Conservation (phyloP, 2,113 vertebrate species). For the Cyanistes caeruleus region DNA sequence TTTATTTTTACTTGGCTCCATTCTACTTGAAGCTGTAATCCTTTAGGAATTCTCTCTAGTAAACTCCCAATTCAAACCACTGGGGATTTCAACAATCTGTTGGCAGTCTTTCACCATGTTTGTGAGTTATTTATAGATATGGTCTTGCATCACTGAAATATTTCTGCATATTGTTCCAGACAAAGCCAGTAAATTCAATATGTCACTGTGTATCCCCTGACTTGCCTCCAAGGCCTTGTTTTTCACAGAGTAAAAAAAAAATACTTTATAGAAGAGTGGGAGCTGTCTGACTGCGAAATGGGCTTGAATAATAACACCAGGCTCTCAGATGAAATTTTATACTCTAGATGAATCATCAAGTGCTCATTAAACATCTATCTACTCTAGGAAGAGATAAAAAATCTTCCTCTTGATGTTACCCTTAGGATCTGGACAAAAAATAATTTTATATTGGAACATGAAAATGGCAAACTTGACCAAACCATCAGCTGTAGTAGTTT, state of each 20-base stretch:
- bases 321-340: slow-evolving; percentile 10
- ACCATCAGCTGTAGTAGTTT: not conserved
- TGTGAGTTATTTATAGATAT: slow-evolving; percentile 27
- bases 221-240: slow-evolving; percentile 44
- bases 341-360: not conserved
- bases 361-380: slow-evolving; percentile 17
- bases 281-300: not conserved
- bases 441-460: not conserved
- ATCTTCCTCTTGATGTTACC: slow-evolving; percentile 27
- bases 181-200: slow-evolving; percentile 46
- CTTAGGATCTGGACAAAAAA: slow-evolving; percentile 7
- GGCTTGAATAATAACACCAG: slow-evolving; percentile 18
- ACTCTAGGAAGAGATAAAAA: not conserved
- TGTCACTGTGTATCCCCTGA: not conserved
- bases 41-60: slow-evolving; percentile 33
- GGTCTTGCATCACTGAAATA: slow-evolving; percentile 39
- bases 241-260: slow-evolving; percentile 53
- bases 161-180: slow-evolving; percentile 49
- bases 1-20: not conserved
- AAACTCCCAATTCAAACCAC: slow-evolving; percentile 34
- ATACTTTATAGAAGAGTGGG: slow-evolving; percentile 13
- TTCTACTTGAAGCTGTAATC: not conserved
- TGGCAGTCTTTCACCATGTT: not conserved
- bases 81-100: slow-evolving; percentile 49
- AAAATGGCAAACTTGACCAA: not conserved